Evolutionary conservation across 1,140 invertebrate species (phyloP), one percentile per base, ranked within the genome.

Genomic region (Hycleus cichorii): DNA sequence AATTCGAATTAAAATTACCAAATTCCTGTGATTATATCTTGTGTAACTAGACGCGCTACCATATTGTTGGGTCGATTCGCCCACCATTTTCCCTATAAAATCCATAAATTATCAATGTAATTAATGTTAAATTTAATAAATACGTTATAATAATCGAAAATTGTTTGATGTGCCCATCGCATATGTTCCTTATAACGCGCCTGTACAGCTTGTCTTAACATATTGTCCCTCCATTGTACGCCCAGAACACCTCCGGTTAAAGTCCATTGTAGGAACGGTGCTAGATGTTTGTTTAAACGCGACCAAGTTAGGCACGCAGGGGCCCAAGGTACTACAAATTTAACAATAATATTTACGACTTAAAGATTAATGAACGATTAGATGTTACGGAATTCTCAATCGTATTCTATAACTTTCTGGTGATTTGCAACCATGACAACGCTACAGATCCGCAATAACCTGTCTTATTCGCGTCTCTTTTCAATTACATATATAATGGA

Each of bases 261-360:
- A 25, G 74, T 74, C 78, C 84, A 85, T 39, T 80, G 79, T 32
- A 90, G 64, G 73, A 88, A 88, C 26, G 83, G 82, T 4, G 77
- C 74, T 47, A 89, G 69, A 54, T 83, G 79, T 57, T 83, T 81
- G 4, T 78, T 78, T 39, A 89, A 73, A 63, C 83, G 79, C 3
- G 83, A 79, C 85, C 85, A 86, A 57, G 87, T 78, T 51, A 88
- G 70, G 49, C 81, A 81, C 11, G 85, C 83, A 42, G 83, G 82
- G 12, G 83, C 81, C 82, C 82, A 83, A 9, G 76, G 73, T 25
- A 82, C 82, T 84, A 66, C 32, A 69, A 25, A 10, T 25, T 38
- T 18, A 18, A 1, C 18, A 18, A 18, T 18, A 18, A 18, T 18
- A 18, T 18, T 18, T 18, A 18, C 18, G 2, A 18, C 18, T 18